A percentile compares a stretch with the other conserved stretches of the same genome.
Conservation (phyloP, 2,113 vertebrate species). For the Procapra przewalskii region DNA sequence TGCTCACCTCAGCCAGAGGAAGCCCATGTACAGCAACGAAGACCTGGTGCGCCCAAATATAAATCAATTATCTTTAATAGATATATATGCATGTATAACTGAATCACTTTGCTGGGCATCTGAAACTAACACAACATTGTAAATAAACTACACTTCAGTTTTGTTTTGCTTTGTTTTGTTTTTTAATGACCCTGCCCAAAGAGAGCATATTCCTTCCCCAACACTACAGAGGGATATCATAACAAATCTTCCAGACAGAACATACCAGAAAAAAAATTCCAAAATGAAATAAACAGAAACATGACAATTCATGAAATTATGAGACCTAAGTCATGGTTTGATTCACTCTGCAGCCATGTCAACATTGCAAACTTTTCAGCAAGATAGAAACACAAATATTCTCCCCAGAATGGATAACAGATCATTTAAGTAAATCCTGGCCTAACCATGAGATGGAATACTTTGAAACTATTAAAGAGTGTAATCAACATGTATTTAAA, state of each 20-base stretch:
- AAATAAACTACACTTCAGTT: not conserved
- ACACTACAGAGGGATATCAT: not conserved
- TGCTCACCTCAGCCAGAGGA: not conserved
- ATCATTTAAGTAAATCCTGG: not conserved
- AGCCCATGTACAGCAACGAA: not conserved
- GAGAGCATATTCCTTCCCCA: not conserved
- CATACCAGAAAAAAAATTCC: not conserved
- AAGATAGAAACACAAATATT: not conserved
- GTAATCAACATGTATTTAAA: not conserved
- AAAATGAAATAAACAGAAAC: not conserved
- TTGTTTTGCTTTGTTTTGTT: too few relatives aligned
- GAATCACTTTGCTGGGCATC: not conserved
- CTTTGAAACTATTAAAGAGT: not conserved
- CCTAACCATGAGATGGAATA: not conserved
- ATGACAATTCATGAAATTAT: not conserved
- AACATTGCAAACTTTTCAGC: not conserved
- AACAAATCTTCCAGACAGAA: not conserved
- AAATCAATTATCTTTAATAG: not conserved
- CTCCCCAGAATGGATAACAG: not conserved
- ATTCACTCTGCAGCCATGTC: not conserved
- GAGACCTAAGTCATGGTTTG: not conserved
- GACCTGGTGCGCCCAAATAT: not conserved
- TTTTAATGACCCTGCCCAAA: not conserved
- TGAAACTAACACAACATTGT: not conserved
- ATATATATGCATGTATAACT: not conserved